A percentile compares a stretch with the other conserved stretches of the same genome.
These are phyloP conservation scores for Microtus montanus DNA, from an alignment of 2,113 vertebrate genomes.

Conservation along the genomic window DNA sequence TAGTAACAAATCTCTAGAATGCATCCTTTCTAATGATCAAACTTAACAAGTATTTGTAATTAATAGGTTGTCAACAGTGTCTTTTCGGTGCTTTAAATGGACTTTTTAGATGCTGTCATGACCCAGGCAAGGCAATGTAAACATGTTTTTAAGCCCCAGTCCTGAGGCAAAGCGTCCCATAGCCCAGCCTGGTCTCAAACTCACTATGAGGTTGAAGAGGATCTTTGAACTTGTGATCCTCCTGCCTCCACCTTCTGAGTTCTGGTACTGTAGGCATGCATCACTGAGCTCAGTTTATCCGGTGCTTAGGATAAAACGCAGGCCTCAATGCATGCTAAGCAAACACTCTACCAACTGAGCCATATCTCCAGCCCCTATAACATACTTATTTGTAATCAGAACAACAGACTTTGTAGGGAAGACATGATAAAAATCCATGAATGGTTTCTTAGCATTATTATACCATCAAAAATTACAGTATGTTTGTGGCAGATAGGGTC, in stretches of 20 bases:
- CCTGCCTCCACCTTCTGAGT: background rate
- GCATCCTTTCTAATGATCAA: background rate
- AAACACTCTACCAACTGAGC: background rate
- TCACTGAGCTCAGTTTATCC: background rate
- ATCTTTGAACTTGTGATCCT: background rate
- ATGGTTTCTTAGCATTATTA: background rate
- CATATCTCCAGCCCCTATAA: background rate
- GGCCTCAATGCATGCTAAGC: background rate
- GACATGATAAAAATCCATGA: background rate
- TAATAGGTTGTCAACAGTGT: background rate
- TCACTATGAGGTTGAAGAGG: no score
- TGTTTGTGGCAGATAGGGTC: background rate
- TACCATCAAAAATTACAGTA: background rate
- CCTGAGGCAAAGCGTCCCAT: background rate
- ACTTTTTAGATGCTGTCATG: background rate
- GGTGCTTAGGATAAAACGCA: background rate
- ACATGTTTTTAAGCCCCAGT: background rate
- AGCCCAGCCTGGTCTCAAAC: background rate
- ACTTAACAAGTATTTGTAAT: background rate
- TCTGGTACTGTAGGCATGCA: no score
- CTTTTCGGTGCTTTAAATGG: background rate
- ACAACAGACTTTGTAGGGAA: background rate
- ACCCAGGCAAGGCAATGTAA: background rate
- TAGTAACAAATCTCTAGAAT: background rate
- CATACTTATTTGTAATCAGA: slow-evolving; percentile 9